Conservation (phyloP, 1,140 invertebrate species). For the Gerris buenoi region DNA sequence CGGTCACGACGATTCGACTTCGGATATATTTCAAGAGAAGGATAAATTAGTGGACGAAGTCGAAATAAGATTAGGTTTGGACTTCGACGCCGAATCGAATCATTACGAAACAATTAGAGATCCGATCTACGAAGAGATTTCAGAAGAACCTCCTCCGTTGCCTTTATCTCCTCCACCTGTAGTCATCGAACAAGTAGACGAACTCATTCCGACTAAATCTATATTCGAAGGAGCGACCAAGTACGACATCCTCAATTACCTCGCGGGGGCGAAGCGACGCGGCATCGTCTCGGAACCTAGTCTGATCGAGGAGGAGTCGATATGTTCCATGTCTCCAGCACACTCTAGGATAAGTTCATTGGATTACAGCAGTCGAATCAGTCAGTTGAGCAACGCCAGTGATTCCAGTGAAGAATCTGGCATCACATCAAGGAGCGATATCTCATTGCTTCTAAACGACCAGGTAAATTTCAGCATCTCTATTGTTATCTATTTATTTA, state of each 20-base stretch:
- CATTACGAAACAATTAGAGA: conserved; percentile 67
- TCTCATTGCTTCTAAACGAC: conserved; percentile 12
- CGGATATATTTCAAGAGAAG: conserved; percentile 8
- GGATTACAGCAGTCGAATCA: conserved; percentile 39
- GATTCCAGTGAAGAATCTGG: conserved; percentile 54
- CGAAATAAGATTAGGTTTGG: conserved; percentile 21
- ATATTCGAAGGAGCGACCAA: conserved; percentile 69
- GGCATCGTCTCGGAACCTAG: conserved; percentile 32
- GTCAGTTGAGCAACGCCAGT: conserved; percentile 40
- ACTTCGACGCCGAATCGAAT: conserved; percentile 44
- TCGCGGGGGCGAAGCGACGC: conserved; percentile 68
- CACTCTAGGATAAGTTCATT: conserved; percentile 19
- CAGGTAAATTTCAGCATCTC: too few relatives aligned
- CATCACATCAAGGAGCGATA: conserved; percentile 27
- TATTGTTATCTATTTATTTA: too few relatives aligned
- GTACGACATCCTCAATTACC: conserved; percentile 73
- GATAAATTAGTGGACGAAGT: conserved; percentile 16
- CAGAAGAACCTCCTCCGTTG: conserved; percentile 49
- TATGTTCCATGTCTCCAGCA: conserved; percentile 5
- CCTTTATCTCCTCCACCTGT: conserved; percentile 54
- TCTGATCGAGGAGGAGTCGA: conserved; percentile 27
- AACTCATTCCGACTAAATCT: conserved; percentile 32
- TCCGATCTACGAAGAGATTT: conserved; percentile 76
- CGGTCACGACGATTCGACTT: background rate
- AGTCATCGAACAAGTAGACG: conserved; percentile 20